phyloP scores from a whole-genome alignment of 2,113 vertebrate genomes.

The Gnathonemus longibarbis region DNA sequence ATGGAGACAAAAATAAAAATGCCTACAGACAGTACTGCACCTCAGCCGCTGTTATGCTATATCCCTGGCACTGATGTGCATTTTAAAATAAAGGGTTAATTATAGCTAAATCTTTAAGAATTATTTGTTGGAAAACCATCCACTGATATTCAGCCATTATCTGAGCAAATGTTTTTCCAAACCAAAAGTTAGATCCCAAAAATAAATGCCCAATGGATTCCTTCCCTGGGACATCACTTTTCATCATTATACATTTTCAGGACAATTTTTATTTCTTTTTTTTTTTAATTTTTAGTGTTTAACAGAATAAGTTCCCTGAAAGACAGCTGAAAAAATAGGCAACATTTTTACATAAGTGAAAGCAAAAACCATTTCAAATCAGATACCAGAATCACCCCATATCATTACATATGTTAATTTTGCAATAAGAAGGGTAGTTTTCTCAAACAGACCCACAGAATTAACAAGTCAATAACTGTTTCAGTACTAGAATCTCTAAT shows the following conservation, averaged over 20 bases:
- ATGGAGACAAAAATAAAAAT: not conserved
- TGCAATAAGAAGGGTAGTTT: not conserved
- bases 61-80: not conserved
- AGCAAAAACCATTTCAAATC: not conserved
- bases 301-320: not conserved
- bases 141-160: not conserved
- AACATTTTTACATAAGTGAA: not conserved
- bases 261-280: not conserved
- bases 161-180: not conserved
- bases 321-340: not conserved
- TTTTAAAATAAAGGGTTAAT: not conserved
- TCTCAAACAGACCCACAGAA: not conserved
- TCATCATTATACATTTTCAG: not conserved
- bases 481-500: not conserved
- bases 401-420: not conserved
- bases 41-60: not conserved
- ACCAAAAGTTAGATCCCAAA: not conserved
- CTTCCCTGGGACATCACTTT: not conserved
- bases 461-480: not conserved
- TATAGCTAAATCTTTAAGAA: not conserved
- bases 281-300: slow-evolving; percentile 14
- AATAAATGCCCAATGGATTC: not conserved
- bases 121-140: not conserved
- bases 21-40: not conserved
- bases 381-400: not conserved